Conservation (phyloP, 2,888 invertebrate genomes). For the Mactromeris polynyma region DNA sequence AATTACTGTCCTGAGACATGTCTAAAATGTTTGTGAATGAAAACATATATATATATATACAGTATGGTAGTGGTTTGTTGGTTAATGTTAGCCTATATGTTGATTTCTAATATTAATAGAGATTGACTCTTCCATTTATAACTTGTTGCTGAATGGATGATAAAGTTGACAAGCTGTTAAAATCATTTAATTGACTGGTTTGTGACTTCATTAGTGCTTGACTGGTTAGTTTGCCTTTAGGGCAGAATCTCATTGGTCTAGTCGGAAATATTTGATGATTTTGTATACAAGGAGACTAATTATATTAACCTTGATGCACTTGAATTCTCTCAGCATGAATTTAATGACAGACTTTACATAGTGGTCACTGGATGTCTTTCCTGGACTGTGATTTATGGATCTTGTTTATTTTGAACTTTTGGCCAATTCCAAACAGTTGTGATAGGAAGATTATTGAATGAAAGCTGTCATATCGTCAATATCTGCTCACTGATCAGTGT, state of each 20-base stretch:
- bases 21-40: not conserved
- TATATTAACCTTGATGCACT: not conserved
- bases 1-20: not conserved
- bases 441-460: not conserved
- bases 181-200: slow-evolving; percentile 4
- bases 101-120: not conserved
- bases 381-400: not conserved
- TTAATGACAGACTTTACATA: not conserved
- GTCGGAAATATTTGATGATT: not conserved
- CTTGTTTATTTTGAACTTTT: not conserved
- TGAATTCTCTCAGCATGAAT: not conserved
- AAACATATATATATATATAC: not conserved
- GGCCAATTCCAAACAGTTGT: not conserved
- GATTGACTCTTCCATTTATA: not conserved
- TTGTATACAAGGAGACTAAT: not conserved
- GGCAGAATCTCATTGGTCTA: not conserved
- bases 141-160: not conserved
- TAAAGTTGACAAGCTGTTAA: not conserved
- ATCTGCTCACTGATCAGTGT: not conserved
- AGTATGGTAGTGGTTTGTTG: not conserved
- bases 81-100: not conserved
- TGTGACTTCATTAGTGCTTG: not conserved
- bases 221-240: slow-evolving; percentile 2
- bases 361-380: not conserved
- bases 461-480: slow-evolving; percentile 14